These are phyloP conservation scores for Luscinia luscinia DNA, from an alignment of 2,797 vertebrate genomes.

Conservation along the genomic window DNA sequence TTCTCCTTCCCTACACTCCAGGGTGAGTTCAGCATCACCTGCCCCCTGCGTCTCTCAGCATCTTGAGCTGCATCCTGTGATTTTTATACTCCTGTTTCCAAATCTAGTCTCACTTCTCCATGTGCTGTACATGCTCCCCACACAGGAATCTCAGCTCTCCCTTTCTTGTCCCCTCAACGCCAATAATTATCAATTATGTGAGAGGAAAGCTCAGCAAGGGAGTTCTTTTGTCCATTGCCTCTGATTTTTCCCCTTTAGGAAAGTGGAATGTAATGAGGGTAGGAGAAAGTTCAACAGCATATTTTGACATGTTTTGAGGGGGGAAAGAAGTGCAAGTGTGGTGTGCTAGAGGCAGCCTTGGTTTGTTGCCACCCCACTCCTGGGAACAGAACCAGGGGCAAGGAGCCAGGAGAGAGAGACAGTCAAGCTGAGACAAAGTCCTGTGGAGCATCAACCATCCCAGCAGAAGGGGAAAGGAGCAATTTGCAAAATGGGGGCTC, in stretches of 20 bases:
- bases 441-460: background rate
- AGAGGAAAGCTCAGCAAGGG: conserved; percentile 13
- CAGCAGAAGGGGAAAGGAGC: background rate
- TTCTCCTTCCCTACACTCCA: background rate
- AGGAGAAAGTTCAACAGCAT: background rate
- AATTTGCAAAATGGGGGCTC: background rate
- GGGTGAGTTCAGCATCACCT: background rate
- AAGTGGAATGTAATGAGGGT: conserved; percentile 1
- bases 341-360: background rate
- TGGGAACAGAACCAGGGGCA: background rate
- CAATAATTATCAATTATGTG: background rate
- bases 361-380: background rate
- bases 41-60: background rate
- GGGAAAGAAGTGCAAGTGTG: background rate
- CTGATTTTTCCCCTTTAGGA: background rate
- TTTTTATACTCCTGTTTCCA: background rate
- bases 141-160: background rate
- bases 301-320: background rate
- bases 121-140: background rate
- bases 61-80: background rate
- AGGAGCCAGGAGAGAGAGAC: conserved; percentile 18
- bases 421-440: conserved; percentile 21
- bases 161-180: background rate
- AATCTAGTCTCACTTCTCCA: background rate
- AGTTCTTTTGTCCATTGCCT: conserved; percentile 13